Conservation (phyloP, 2,888 invertebrate species). For the Seira ritae region DNA sequence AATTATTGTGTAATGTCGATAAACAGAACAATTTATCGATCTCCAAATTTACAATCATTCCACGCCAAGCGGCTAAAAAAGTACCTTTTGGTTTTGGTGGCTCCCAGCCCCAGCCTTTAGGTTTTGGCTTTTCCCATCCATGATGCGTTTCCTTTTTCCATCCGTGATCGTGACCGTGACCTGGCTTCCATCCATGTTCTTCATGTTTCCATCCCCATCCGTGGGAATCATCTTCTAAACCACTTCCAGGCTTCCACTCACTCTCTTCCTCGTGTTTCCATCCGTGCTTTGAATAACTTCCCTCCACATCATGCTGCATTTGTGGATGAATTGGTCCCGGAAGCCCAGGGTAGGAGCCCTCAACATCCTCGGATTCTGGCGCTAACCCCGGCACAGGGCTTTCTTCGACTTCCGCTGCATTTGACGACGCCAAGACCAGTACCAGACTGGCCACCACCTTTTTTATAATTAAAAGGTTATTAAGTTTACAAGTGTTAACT, state of each 20-base stretch:
- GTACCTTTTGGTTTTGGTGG: too few species aligned
- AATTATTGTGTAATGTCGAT: too few species aligned
- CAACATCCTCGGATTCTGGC: not conserved
- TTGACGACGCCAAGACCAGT: constrained; percentile 7
- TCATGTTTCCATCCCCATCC: constrained; percentile 24
- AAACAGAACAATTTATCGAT: too few species aligned
- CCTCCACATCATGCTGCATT: not conserved
- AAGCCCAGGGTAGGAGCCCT: constrained; percentile 23
- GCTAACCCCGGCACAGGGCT: not conserved
- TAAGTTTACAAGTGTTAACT: too few species aligned
- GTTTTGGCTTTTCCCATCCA: not conserved
- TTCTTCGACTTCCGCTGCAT: not conserved
- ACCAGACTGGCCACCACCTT: constrained; percentile 37
- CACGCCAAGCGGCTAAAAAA: too few species aligned
- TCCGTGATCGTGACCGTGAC: constrained; percentile 27
- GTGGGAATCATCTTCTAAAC: not conserved
- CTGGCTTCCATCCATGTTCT: not conserved
- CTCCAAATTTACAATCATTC: too few species aligned
- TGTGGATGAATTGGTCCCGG: constrained; percentile 21
- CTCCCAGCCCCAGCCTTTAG: not conserved
- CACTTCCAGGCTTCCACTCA: constrained; percentile 15
- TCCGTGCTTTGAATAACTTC: constrained; percentile 12
- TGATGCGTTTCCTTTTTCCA: not conserved
- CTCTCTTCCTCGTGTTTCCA: not conserved
- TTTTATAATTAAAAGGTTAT: not conserved